Evolutionary conservation across 2,888 invertebrate genomes (phyloP), one percentile per base, ranked within the genome.

Genomic region (Stenurella melanura): DNA sequence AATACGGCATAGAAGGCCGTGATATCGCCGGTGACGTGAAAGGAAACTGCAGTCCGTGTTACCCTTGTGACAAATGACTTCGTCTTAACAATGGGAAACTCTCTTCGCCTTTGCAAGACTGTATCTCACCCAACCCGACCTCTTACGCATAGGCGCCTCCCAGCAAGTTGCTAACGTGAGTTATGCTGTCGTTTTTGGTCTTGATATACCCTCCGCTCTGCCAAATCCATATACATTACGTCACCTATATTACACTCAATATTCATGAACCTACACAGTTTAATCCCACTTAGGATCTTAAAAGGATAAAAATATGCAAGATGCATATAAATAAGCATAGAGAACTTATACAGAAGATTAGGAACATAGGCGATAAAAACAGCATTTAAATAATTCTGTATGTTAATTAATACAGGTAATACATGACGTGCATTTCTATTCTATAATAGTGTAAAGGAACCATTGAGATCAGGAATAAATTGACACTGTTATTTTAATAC

Each of bases 41-140:
- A 81, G 81, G 81, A 81, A 81, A 80, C 81, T 80, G 77, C 77
- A 79, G 77, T 80, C 79, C 77, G 79, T 75, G 80, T 80, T 81
- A 78, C 80, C 78, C 79, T 76, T 73, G 81, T 81, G 81, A 81
- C 81, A 81, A 81, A 81, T 80, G 81, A 80, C 81, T 80, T 66
- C 75, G 75, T 58, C 75, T 75, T 73, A 80, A 81, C 81, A 81
- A 81, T 81, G 78, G 78, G 73, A 64, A 74, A 71, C 75, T 78
- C 76, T 71, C 67, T 71, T 75, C 75, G 75, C 75, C 73, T 73
- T 73, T 60, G 73, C 77, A 17, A 70, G 74, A 66, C 64, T 69
- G 67, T 66, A 74, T 73, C 73, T 76, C 56, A 38, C 60, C 11
- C 73, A 56, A 73, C 73, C 73, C 69, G 69, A 69, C 64, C 73